Evolutionary conservation across 2,797 vertebrate species (phyloP).

Genomic region (Falco peregrinus): DNA sequence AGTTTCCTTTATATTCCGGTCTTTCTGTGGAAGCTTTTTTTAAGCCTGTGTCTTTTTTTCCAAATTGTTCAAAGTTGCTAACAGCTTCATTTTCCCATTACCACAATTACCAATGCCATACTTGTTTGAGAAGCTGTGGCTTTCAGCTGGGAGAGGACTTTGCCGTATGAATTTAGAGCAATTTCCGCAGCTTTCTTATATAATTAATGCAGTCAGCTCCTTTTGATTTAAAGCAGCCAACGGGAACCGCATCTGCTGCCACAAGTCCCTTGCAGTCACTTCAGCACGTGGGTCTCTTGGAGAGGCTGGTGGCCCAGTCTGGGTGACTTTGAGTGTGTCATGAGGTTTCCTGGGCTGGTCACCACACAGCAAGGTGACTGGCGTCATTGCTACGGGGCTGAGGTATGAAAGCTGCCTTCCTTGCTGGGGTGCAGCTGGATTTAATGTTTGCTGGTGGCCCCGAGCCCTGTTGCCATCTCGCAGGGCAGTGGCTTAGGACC

Average conservation of each 20-base stretch:
- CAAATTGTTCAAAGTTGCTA: not conserved
- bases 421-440: not conserved
- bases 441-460: not conserved
- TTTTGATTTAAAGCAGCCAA: not conserved
- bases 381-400: not conserved
- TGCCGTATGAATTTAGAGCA: not conserved
- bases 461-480: fast-evolving
- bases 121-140: not conserved
- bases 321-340: not conserved
- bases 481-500: not conserved
- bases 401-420: not conserved
- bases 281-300: not conserved
- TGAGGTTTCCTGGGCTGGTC: not conserved
- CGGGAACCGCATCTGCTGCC: not conserved
- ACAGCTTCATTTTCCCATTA: not conserved
- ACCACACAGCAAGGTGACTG: not conserved
- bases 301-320: not conserved
- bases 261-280: not conserved
- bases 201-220: not conserved
- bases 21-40: not conserved
- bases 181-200: not conserved
- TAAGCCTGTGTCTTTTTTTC: not conserved
- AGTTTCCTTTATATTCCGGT: not conserved
- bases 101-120: not conserved
- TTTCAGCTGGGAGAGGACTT: not conserved